phyloP scores from a whole-genome alignment of 2,797 vertebrate genomes.

The Benthosema pterotum region DNA sequence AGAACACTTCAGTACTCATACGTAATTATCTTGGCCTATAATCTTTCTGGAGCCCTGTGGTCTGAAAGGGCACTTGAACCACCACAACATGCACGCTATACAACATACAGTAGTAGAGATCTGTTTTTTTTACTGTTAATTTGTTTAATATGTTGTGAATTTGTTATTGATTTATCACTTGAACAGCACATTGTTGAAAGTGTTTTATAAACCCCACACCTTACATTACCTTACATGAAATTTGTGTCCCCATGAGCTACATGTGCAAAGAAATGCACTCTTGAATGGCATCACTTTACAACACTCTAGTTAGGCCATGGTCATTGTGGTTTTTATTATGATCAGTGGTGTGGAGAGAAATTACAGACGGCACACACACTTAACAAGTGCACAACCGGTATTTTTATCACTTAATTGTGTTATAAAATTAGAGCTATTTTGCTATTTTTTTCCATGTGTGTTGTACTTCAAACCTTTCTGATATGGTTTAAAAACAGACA shows the following conservation, averaged over 20 bases:
- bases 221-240: no score
- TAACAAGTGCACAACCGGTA: constrained; percentile 47
- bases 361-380: constrained; percentile 47
- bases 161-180: neutral
- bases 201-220: neutral
- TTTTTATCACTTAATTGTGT: constrained; percentile 50
- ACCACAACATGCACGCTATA: neutral
- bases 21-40: constrained; percentile 35
- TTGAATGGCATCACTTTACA: constrained; percentile 19
- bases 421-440: constrained; percentile 50
- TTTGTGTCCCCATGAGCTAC: no score
- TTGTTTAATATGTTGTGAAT: no score
- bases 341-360: constrained; percentile 45
- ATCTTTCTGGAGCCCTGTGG: constrained; percentile 26
- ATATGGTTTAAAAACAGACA: constrained; percentile 40
- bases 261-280: constrained; percentile 15
- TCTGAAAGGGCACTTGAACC: constrained; percentile 4
- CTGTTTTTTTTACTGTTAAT: no score
- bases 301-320: constrained; percentile 4
- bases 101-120: neutral
- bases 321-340: constrained; percentile 33
- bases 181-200: neutral
- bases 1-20: neutral
- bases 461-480: constrained; percentile 31
- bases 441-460: no score